Percentiles rank a stretch among this genome's conserved stretches.
phyloP scores from a whole-genome alignment of 2,888 invertebrate species.

The Apomyelois bistriatella region DNA sequence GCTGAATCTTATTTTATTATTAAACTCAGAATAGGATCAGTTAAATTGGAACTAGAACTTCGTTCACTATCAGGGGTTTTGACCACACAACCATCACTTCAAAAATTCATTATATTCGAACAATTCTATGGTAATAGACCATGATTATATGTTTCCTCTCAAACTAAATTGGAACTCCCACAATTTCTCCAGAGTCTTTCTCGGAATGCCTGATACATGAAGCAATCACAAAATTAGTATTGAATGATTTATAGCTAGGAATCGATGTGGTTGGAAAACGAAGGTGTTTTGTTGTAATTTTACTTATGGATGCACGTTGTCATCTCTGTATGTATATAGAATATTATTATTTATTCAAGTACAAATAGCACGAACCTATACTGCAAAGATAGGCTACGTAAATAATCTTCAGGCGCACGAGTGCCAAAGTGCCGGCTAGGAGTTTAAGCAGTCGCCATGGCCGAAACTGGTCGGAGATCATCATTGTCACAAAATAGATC shows the following conservation, averaged over 20 bases:
- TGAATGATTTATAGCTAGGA: background rate
- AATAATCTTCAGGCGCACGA: too few species aligned
- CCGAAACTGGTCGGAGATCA: too few species aligned
- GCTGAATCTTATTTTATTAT: too few species aligned
- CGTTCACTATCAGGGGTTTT: background rate
- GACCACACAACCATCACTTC: background rate
- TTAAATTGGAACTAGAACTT: background rate
- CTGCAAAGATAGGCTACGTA: too few species aligned
- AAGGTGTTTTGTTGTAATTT: background rate
- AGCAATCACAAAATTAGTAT: conserved; percentile 2
- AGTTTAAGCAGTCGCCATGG: too few species aligned
- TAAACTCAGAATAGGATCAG: too few species aligned
- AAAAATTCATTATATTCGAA: background rate
- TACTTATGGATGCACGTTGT: too few species aligned
- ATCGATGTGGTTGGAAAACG: background rate
- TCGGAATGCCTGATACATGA: background rate
- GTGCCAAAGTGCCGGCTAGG: too few species aligned
- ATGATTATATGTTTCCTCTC: conserved; percentile 2
- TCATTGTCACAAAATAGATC: too few species aligned
- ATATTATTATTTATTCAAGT: too few species aligned
- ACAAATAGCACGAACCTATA: too few species aligned
- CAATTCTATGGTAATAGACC: background rate
- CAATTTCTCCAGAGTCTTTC: background rate
- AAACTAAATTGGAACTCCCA: conserved; percentile 1
- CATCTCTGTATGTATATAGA: too few species aligned